phyloP scores from a whole-genome alignment of 2,113 vertebrate species.

The Mormyrus lacerda region DNA sequence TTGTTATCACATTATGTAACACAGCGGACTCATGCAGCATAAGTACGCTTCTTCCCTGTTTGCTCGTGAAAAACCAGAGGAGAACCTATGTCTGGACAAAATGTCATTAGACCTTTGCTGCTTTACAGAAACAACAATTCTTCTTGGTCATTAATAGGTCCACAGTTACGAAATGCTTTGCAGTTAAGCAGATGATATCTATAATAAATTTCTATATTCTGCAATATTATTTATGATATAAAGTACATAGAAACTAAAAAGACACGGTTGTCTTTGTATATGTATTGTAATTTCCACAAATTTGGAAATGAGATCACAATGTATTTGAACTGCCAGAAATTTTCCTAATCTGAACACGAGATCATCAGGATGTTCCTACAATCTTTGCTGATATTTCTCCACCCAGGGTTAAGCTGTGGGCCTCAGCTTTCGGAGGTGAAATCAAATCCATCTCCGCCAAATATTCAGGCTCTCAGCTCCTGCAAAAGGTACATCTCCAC shows the following conservation, averaged over 20 bases:
- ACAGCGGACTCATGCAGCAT: not conserved
- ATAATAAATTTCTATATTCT: not conserved
- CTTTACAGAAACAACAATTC: not conserved
- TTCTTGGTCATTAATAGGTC: not conserved
- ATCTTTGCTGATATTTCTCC: constrained; percentile 13
- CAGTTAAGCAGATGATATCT: not conserved
- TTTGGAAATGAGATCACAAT: not conserved
- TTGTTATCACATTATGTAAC: not conserved
- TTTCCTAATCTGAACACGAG: not conserved
- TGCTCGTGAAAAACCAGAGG: not conserved
- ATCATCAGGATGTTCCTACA: not conserved
- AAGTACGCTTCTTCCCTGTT: not conserved
- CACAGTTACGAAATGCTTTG: not conserved
- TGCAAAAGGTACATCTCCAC: constrained; percentile 81
- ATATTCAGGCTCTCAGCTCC: constrained; percentile 91
- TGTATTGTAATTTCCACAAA: not conserved
- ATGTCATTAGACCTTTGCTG: not conserved
- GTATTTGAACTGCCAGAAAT: not conserved
- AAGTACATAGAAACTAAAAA: not conserved
- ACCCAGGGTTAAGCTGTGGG: constrained; percentile 92
- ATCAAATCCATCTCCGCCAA: constrained; percentile 97
- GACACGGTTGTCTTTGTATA: not conserved
- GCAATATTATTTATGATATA: not conserved
- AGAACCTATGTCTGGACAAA: not conserved
- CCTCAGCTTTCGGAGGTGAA: constrained; percentile 95